Base-by-base conservation (phyloP, 2,797 vertebrate genomes). In the Pangasius krempfi region DNA sequence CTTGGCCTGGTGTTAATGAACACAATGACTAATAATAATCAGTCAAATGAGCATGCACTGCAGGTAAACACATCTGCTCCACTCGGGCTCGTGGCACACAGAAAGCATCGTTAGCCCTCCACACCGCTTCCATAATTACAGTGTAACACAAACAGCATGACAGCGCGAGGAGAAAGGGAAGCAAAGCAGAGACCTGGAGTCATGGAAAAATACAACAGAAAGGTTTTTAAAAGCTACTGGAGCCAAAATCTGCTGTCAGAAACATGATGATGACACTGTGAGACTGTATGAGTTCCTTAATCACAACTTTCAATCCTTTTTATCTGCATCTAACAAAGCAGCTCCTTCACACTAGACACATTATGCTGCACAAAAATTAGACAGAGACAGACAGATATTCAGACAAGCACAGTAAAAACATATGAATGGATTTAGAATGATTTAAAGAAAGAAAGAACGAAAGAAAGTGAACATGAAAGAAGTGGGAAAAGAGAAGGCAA, bases 1-100 rank as follows among this genome's bases (percentile, higher is more conserved):
- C 33, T 70, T 66, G 84, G 60, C 86, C 62, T 44, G 60, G 14
- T 88, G 84, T 73, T 90, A 92, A 90, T 90, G 90, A 91, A 89
- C 85, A 90, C 44, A 47, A 78, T 52, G 44, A 13, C 47, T 22
- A 33, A 84, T 84, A 70, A 68, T 70, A 70, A 84, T 12, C 62
- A 78, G 86, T 89, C 76, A 85, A 82, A 90, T 56, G 62, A 60
- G 80, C 50, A 52, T 70, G 81, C 68, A 60, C 73, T 33, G 72
- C 54, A 84, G 87, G 88, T 89, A 90, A 89, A 88, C 52, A 87
- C 75, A 84, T 89, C 88, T 79, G 88, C 76, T 86, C 66, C 60
- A 33, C 76, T 89, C 22, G 4, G 50, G 64, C 81, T 86, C 82
- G 37, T 30, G 2, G 30, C 62, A 75, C 90, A 66, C 37, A 3